A percentile compares a stretch with the other conserved stretches of the same genome.
These are phyloP conservation scores for Chauna torquata DNA, from an alignment of 2,113 vertebrate species.

Conservation along the genomic window DNA sequence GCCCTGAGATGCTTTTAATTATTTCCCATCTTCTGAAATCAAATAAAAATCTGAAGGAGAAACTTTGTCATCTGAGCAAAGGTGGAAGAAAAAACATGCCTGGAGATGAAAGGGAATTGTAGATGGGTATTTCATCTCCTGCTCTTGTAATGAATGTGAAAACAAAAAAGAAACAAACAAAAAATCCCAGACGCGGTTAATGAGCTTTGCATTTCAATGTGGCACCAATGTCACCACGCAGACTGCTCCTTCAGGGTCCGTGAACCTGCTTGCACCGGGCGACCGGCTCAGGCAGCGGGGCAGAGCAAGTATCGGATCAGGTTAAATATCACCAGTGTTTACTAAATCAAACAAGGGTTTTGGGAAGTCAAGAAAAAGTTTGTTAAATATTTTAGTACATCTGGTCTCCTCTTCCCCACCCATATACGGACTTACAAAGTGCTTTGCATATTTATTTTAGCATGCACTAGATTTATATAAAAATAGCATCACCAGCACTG, in stretches of 20 bases:
- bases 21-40: conserved; percentile 50
- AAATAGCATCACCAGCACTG: conserved; percentile 65
- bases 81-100: neutral
- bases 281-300: neutral
- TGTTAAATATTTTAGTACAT: conserved; percentile 73
- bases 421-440: conserved; percentile 33
- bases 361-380: conserved; percentile 28
- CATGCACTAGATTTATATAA: conserved; percentile 61
- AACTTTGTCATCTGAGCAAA: conserved; percentile 49
- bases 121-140: conserved; percentile 10
- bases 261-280: neutral
- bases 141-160: neutral
- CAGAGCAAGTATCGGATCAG: neutral
- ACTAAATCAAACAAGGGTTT: conserved; percentile 41
- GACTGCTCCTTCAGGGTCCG: neutral
- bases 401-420: conserved; percentile 34
- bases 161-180: neutral
- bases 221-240: neutral
- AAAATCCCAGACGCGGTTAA: conserved; percentile 41
- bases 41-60: conserved; percentile 32
- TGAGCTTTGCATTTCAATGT: conserved; percentile 60
- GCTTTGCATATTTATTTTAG: conserved; percentile 69
- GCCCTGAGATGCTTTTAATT: neutral
- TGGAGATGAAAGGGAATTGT: conserved; percentile 51
- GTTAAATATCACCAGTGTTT: neutral